A percentile compares a stretch with the other conserved stretches of the same genome.
phyloP scores from a whole-genome alignment of 2,888 invertebrate species.

The Lacanobia oleracea region DNA sequence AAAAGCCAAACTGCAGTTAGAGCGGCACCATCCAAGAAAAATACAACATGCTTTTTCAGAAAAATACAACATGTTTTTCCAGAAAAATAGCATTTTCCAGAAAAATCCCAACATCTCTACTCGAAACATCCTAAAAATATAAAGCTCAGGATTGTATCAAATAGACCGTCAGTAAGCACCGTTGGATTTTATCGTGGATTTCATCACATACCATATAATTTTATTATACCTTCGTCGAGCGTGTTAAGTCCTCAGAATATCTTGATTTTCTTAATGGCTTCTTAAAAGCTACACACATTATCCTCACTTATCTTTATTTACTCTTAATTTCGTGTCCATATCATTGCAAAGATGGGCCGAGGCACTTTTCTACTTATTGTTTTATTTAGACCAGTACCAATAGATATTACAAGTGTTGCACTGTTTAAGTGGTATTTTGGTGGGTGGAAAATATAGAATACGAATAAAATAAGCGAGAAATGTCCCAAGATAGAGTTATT shows the following conservation, averaged over 20 bases:
- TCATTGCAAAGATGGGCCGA: not conserved
- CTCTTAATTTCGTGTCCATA: constrained; percentile 14
- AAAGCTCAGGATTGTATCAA: constrained; percentile 52
- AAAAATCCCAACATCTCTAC: constrained; percentile 15
- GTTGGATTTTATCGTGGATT: constrained; percentile 59
- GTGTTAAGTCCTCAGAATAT: constrained; percentile 54
- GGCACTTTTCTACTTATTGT: no score
- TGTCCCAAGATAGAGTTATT: no score
- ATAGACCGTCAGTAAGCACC: constrained; percentile 39
- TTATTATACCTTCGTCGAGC: constrained; percentile 55
- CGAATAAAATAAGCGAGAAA: no score
- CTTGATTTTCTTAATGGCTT: constrained; percentile 63
- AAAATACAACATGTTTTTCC: not conserved
- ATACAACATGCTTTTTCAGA: not conserved
- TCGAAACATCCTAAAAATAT: constrained; percentile 48
- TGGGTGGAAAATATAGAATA: no score
- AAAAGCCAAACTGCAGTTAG: not conserved
- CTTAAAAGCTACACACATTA: constrained; percentile 56
- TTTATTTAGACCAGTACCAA: no score
- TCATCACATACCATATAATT: constrained; percentile 61
- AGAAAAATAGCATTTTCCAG: no score
- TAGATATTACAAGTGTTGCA: no score
- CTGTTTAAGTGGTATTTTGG: no score
- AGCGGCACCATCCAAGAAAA: constrained; percentile 17
- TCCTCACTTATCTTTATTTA: constrained; percentile 47